These are phyloP conservation scores for Drosophila diplacantha DNA, from an alignment of 2,888 invertebrate genomes.

Conservation along the genomic window DNA sequence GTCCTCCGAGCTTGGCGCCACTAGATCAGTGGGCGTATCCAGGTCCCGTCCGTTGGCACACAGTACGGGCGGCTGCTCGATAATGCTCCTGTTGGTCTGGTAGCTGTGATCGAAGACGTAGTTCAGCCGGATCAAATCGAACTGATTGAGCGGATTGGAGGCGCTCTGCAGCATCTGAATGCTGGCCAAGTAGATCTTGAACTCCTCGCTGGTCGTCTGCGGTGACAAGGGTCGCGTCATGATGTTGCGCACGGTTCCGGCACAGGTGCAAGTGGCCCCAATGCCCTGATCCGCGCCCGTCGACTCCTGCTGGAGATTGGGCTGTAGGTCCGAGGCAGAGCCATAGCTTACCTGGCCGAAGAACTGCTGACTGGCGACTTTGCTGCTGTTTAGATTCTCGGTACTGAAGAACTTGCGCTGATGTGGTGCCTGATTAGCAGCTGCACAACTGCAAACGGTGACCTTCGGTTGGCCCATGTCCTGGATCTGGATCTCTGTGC, in stretches of 20 bases:
- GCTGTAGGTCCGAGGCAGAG: constrained; percentile 78
- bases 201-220: constrained; percentile 84
- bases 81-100: constrained; percentile 51
- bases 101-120: constrained; percentile 80
- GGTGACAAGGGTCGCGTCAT: constrained; percentile 83
- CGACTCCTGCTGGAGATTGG: constrained; percentile 43
- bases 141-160: constrained; percentile 81
- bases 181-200: constrained; percentile 84
- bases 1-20: constrained; percentile 70
- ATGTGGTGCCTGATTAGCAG: constrained; percentile 61
- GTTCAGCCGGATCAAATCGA: constrained; percentile 81
- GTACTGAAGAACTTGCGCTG: constrained; percentile 77
- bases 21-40: constrained; percentile 63
- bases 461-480: constrained; percentile 57
- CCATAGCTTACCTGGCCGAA: constrained; percentile 76
- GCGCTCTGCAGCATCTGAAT: constrained; percentile 86
- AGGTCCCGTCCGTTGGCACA: constrained; percentile 48
- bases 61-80: constrained; percentile 54
- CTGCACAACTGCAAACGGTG: constrained; percentile 58
- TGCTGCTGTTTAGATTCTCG: constrained; percentile 74
- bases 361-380: constrained; percentile 66
- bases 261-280: constrained; percentile 75
- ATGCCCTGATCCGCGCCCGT: constrained; percentile 29
- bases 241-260: constrained; percentile 78
- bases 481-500: constrained; percentile 46